A percentile compares a stretch with the other conserved stretches of the same genome.
phyloP scores from a whole-genome alignment of 2,113 vertebrate species.

The Sakesphorus luctuosus region DNA sequence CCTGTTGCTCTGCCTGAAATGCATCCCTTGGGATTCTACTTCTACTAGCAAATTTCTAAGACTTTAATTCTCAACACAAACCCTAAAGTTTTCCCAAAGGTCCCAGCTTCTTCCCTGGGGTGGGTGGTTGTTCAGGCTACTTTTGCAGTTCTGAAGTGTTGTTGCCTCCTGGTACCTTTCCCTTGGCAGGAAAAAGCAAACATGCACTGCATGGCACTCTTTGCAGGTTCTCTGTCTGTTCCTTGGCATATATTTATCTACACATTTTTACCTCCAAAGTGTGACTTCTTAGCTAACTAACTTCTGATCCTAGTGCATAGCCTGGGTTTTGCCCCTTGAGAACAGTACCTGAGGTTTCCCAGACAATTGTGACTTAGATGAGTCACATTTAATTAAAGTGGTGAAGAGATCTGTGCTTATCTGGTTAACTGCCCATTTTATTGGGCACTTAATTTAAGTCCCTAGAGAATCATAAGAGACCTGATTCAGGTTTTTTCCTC shows the following conservation, averaged over 20 bases:
- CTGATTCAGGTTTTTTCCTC: constrained; percentile 16
- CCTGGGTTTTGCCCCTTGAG: not conserved
- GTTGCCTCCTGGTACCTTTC: not conserved
- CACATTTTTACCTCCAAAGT: not conserved
- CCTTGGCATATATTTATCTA: not conserved
- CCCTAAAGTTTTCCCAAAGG: not conserved
- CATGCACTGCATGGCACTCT: too few species aligned
- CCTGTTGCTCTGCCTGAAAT: not conserved
- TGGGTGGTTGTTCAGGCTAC: not conserved
- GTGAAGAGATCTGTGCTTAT: constrained; percentile 29
- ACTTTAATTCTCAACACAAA: not conserved
- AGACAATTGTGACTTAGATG: not conserved
- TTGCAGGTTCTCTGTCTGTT: not conserved
- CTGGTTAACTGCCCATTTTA: constrained; percentile 22
- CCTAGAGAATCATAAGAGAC: not conserved
- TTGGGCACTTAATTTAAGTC: constrained; percentile 33
- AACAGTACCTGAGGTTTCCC: not conserved
- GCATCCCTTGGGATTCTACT: not conserved
- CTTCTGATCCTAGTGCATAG: not conserved
- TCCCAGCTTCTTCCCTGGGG: not conserved
- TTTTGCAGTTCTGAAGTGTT: not conserved
- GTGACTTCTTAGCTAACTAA: not conserved
- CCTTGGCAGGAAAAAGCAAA: not conserved
- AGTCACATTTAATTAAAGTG: constrained; percentile 45
- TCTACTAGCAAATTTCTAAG: not conserved